phyloP scores from a whole-genome alignment of 2,113 vertebrate species.

The Nothobranchius kuhntae region DNA sequence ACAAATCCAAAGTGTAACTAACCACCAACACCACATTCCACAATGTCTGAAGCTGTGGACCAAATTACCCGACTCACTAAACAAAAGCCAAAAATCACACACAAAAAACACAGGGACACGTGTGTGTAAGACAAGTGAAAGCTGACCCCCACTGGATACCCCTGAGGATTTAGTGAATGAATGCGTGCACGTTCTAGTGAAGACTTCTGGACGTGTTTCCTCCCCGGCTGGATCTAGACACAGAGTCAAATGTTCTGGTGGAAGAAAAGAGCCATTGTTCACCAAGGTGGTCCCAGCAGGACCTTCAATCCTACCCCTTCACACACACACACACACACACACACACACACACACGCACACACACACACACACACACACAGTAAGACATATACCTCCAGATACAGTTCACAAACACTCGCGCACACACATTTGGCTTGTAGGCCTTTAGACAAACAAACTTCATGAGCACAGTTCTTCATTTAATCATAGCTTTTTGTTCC shows the following conservation, averaged over 20 bases:
- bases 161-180: slow-evolving; percentile 50
- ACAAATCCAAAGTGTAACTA: slow-evolving; percentile 35
- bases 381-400: not conserved
- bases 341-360: slow-evolving; percentile 1
- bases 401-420: slow-evolving; percentile 13
- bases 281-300: slow-evolving; percentile 78
- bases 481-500: slow-evolving; percentile 65
- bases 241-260: slow-evolving; percentile 53
- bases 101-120: slow-evolving; percentile 40
- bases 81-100: slow-evolving; percentile 20
- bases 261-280: slow-evolving; percentile 82
- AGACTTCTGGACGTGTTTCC: slow-evolving; percentile 19
- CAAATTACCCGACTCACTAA: slow-evolving; percentile 66
- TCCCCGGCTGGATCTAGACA: slow-evolving; percentile 35
- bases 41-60: slow-evolving; percentile 50
- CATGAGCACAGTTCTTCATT: slow-evolving; percentile 40
- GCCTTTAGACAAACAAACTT: slow-evolving; percentile 49
- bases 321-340: slow-evolving; percentile 7
- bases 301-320: slow-evolving; percentile 43
- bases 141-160: slow-evolving; percentile 47
- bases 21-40: slow-evolving; percentile 56
- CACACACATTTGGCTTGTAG: slow-evolving; percentile 34
- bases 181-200: slow-evolving; percentile 31
- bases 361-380: slow-evolving; percentile 12
- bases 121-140: slow-evolving; percentile 40